Evolutionary conservation across 2,113 vertebrate species (phyloP), one percentile per base, ranked within the genome.

Genomic region (Ctenomys sociabilis): DNA sequence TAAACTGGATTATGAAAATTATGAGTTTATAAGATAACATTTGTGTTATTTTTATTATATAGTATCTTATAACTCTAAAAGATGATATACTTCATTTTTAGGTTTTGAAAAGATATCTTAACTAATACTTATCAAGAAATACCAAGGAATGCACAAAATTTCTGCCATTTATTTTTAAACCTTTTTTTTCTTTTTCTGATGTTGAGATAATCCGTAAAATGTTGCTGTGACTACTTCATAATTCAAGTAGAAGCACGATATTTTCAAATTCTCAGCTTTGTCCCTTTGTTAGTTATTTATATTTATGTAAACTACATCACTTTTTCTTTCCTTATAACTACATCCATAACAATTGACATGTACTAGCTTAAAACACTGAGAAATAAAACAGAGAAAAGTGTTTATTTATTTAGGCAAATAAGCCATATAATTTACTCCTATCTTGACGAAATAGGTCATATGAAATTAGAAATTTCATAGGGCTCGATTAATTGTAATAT

Each of bases 1-100:
- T 61, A 12, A 78, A 22, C 91, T 91, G 94, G 64, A 84, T 64
- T 92, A 75, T 88, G 16, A 88, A 89, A 89, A 49, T 43, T 6
- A 61, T 73, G 1, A 3, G 64, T 94, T 84, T 83, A 45, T 94
- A 32, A 82, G n/a, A 3, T 64, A 57, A 61, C 24, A 68, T 75
- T 11, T 73, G 5, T 17, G 4, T 0, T 91, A 28, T 22, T 35
- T 64, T 75, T 3, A 83, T 70, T 82, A 45, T 64, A 90, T 91
- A 73, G 32, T 52, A 7, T 28, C 59, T 24, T 66, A 30, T 21
- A 35, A 78, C 3, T 1, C 9, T 85, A 12, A 83, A 14, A 86
- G 16, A 64, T 57, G 6, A 1, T 2, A 66, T 80, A 88, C 75
- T 70, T 2, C 11, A 17, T 82, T 40, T 82, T 82, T n/a, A 90